Conservation (phyloP, 2,888 invertebrate genomes). For the Ethmia dodecea region DNA sequence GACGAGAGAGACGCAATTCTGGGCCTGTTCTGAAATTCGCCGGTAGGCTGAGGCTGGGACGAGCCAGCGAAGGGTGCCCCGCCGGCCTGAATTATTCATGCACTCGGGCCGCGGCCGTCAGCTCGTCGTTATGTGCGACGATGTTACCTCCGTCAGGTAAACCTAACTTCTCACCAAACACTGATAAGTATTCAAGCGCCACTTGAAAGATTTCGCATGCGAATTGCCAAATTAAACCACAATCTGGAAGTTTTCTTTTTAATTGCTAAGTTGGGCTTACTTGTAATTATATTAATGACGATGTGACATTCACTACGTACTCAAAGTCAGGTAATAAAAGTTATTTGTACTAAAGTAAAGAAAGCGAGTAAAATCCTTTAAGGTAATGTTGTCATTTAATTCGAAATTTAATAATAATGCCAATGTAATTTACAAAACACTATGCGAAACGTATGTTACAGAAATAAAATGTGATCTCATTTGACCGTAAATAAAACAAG, state of each 20-base stretch:
- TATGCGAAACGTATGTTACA: too few relatives aligned
- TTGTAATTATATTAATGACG: neutral
- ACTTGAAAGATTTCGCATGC: constrained; percentile 17
- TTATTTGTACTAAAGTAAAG: constrained; percentile 1
- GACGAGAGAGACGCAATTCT: constrained; percentile 21
- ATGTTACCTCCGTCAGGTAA: constrained; percentile 29
- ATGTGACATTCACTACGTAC: constrained; percentile 2
- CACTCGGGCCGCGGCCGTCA: constrained; percentile 41
- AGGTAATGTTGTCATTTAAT: too few relatives aligned
- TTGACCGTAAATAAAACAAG: too few relatives aligned
- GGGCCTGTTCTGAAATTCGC: constrained; percentile 22
- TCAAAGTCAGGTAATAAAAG: neutral
- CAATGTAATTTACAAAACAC: too few relatives aligned
- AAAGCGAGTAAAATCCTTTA: constrained; percentile 1
- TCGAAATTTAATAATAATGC: too few relatives aligned
- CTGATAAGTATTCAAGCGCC: constrained; percentile 18
- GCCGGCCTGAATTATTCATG: constrained; percentile 60
- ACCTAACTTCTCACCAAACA: constrained; percentile 25
- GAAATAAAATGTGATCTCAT: too few relatives aligned
- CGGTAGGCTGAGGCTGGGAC: constrained; percentile 18
- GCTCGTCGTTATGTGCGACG: constrained; percentile 39
- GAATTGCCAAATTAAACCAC: too few relatives aligned
- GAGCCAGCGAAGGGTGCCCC: constrained; percentile 40
- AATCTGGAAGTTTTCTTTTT: too few relatives aligned
- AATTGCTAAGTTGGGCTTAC: too few relatives aligned